Evolutionary conservation across 1,140 invertebrate species (phyloP).

Genomic region (Steinernema feltiae): DNA sequence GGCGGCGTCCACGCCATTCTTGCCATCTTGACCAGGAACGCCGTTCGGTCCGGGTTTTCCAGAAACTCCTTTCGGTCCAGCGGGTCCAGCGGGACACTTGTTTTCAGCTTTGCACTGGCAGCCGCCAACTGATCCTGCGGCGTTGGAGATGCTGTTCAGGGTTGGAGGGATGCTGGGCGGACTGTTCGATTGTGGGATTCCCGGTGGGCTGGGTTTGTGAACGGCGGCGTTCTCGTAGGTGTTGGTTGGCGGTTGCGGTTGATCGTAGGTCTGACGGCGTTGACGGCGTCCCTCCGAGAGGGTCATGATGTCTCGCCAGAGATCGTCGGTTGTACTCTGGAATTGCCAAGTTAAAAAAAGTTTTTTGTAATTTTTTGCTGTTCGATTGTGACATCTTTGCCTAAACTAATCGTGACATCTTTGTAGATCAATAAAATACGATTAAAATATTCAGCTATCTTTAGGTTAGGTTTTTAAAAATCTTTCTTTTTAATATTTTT

Average conservation of each 20-base stretch:
- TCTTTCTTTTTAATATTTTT: too few relatives aligned
- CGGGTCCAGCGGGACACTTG: conserved; percentile 41
- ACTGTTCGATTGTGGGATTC: conserved; percentile 11
- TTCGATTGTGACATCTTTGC: too few relatives aligned
- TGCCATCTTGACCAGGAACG: conserved; percentile 34
- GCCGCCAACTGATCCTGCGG: conserved; percentile 22
- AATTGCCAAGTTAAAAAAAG: too few relatives aligned
- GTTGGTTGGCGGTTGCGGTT: conserved; percentile 18
- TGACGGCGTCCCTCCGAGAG: conserved; percentile 19
- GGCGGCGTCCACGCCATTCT: conserved; percentile 34
- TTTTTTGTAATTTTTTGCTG: too few relatives aligned
- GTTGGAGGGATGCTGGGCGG: conserved; percentile 33
- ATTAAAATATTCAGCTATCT: too few relatives aligned
- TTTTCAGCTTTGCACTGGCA: conserved; percentile 40
- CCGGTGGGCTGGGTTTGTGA: conserved; percentile 26
- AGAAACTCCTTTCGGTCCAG: conserved; percentile 38
- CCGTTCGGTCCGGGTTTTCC: conserved; percentile 35
- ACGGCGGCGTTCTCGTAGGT: neutral
- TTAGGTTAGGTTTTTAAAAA: too few relatives aligned
- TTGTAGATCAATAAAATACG: too few relatives aligned
- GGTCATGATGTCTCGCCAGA: conserved; percentile 36
- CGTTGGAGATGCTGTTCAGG: conserved; percentile 23
- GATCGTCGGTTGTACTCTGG: conserved; percentile 31
- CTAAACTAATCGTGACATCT: too few relatives aligned
- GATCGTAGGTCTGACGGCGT: conserved; percentile 32